phyloP scores from a whole-genome alignment of 1,140 invertebrate species.

The Idris sp. region DNA sequence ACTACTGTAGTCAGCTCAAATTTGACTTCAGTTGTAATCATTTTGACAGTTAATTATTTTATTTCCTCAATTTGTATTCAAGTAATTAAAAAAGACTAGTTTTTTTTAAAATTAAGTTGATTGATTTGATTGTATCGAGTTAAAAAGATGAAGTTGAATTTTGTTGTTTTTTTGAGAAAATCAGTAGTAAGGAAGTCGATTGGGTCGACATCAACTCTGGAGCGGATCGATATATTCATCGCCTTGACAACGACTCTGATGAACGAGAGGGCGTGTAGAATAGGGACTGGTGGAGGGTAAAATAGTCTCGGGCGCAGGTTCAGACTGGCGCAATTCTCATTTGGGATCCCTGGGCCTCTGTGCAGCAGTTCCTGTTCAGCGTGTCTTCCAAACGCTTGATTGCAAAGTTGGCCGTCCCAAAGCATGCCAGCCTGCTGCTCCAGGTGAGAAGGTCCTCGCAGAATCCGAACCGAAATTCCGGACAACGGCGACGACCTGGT shows the following conservation, averaged over 20 bases:
- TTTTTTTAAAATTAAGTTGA: too few relatives aligned
- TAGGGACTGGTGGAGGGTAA: slow-evolving; percentile 10
- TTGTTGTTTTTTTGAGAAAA: too few relatives aligned
- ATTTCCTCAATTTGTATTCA: too few relatives aligned
- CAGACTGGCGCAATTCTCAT: slow-evolving; percentile 44
- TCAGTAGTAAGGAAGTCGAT: slow-evolving; percentile 12
- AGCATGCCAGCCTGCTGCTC: slow-evolving; percentile 19
- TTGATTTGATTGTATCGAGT: too few relatives aligned
- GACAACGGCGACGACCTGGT: slow-evolving; percentile 11
- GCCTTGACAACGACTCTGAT: slow-evolving; percentile 56
- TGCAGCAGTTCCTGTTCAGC: slow-evolving; percentile 4
- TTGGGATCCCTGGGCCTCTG: slow-evolving; percentile 25
- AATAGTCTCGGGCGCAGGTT: slow-evolving; percentile 36
- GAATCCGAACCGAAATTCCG: neutral
- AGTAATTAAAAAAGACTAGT: too few relatives aligned
- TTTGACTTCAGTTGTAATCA: too few relatives aligned
- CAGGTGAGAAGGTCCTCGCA: slow-evolving; percentile 16
- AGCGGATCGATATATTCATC: slow-evolving; percentile 47
- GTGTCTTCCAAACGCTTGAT: slow-evolving; percentile 15
- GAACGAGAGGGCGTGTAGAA: slow-evolving; percentile 24
- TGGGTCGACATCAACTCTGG: neutral
- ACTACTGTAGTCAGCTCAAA: too few relatives aligned
- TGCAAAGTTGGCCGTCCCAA: slow-evolving; percentile 4
- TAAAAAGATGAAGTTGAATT: too few relatives aligned
- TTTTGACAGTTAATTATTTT: too few relatives aligned